Evolutionary conservation across 2,113 vertebrate species (phyloP).

Genomic region (Cepphus grylle): DNA sequence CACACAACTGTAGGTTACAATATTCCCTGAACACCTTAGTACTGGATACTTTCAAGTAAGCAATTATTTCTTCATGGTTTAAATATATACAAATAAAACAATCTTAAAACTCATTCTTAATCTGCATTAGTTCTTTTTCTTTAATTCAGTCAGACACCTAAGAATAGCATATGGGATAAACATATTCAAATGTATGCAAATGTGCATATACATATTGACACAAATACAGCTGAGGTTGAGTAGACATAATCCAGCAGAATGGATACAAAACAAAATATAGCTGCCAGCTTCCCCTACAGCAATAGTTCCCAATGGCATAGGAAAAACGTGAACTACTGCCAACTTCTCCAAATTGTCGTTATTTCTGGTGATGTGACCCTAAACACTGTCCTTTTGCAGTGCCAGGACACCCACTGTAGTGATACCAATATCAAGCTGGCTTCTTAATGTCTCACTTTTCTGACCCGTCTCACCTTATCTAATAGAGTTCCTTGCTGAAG

Average conservation of each 20-base stretch:
- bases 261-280: not conserved
- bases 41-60: not conserved
- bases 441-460: not conserved
- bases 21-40: not conserved
- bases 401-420: not conserved
- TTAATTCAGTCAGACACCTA: not conserved
- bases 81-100: not conserved
- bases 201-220: not conserved
- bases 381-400: not conserved
- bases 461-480: not conserved
- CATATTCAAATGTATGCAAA: conserved; percentile 44
- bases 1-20: not conserved
- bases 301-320: not conserved
- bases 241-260: not conserved
- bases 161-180: not conserved
- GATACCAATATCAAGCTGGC: not conserved
- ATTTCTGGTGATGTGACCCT: not conserved
- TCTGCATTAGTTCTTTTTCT: not conserved
- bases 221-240: conserved; percentile 7
- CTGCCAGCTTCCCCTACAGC: not conserved
- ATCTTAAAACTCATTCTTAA: not conserved
- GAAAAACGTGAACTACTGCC: not conserved
- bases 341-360: not conserved
- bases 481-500: not conserved
- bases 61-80: not conserved